Evolutionary conservation across 2,113 vertebrate species (phyloP), one percentile per base, ranked within the genome.

Genomic region (Arizona elegans): DNA sequence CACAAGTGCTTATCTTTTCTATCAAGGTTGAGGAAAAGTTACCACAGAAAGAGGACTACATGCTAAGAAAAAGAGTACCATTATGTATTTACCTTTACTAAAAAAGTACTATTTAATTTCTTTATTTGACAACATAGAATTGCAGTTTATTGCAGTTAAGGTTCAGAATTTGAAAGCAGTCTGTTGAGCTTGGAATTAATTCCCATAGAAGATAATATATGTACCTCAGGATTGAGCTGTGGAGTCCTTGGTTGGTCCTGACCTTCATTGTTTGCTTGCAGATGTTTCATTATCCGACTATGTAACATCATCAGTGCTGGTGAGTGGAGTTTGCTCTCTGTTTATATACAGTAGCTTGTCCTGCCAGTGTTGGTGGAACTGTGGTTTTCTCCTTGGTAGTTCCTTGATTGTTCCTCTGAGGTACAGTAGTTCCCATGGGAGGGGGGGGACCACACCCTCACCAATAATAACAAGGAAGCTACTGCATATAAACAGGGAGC

Each of bases 391-490:
- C 70, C n/a, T 75, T 38, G n/a, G 33, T 19, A 8, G 70, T 81
- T 81, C 15, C n/a, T 75, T 75, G n/a, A 75, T 38, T 19, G 70
- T 81, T 81, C 15, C n/a, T 75, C 13, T 17, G 29, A 19, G n/a
- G 23, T 58, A 58, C 56, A 23, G 70, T 81, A 81, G 70, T 38
- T 81, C 15, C n/a, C 5, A 19, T 6, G 5, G 2, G 65, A 13
- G 1, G 13, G 6, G 1, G 13, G n/a, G 1, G 19, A 75, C 65
- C n/a, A 75, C 0, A 75, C n/a, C 1, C 1, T 0, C n/a, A 17
- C 5, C 62, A 65, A 65, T 11, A 65, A n/a, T 65, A 26, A 12
- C 12, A 75, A 13, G 65, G 15, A 75, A 75, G 5, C 13, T 75
- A 33, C n/a, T 33, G n/a, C n/a, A 75, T 75, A 33, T 33, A 33